Base-by-base conservation (phyloP, 2,888 invertebrate species). In the Caenorhabditis macrosperma region DNA sequence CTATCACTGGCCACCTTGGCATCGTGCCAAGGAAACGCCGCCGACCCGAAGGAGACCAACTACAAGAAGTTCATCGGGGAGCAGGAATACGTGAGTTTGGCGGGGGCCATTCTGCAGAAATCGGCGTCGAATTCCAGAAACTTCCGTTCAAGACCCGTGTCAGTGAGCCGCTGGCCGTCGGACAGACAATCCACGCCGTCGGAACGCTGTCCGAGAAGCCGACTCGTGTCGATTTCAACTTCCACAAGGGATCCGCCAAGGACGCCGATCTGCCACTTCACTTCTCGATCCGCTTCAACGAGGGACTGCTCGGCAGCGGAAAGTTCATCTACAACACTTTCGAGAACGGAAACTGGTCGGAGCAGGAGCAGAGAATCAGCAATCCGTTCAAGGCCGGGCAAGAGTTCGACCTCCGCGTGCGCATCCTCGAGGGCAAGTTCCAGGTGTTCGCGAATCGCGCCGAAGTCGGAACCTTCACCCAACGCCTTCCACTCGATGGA, bases 61-160 rank as follows among this genome's bases (percentile, higher is more conserved):
- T 90, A 90, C 83, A 80, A 82, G 57, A 85, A 87, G 74, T 90
- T 85, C 76, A 88, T 90, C 60, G 89, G 88, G 28, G 90, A 90
- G 64, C 81, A 83, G 48, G 82, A 86, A 30, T 86, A 84, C 76
- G 86, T 88, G 66, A 55, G 87, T 82, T 15, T 44, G 35, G n/a
- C n/a, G n/a, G n/a, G 24, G 7, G 44, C 15, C 7, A 10, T 4
- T 3, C 7, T 52, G 28, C 38, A 9, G 12, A 10, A n/a, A 57
- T 22, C 9, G 2, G 1, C 24, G 9, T n/a, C 54, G n/a, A 38
- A n/a, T 76, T 88, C 48, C 67, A 88, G 88, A 85, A 83, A 41
- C 75, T 90, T 41, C 90, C 90, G n/a, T 89, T 90, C 89, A 90
- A 89, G 77, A 90, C 89, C 35, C 83, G 88, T 20, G 85, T 90